Percentiles rank a stretch among this genome's conserved stretches.
phyloP scores from a whole-genome alignment of 1,140 invertebrate species.

The Aphaenogaster ashmeadi region DNA sequence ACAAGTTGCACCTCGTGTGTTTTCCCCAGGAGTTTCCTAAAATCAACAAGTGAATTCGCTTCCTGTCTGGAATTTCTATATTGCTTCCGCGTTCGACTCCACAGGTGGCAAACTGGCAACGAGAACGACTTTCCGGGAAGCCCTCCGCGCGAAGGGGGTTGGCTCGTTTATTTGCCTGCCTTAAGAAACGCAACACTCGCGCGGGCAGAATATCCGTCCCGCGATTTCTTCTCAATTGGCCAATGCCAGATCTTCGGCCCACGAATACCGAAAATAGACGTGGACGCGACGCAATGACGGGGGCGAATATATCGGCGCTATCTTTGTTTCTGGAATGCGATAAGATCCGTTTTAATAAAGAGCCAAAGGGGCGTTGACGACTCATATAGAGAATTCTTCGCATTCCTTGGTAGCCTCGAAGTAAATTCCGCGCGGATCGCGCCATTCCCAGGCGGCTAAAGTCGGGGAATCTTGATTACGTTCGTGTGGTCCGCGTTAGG shows the following conservation, averaged over 20 bases:
- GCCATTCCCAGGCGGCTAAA: conserved; percentile 27
- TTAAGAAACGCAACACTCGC: background rate
- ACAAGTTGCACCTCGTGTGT: conserved; percentile 81
- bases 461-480: conserved; percentile 50
- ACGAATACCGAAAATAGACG: conserved; percentile 36
- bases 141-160: background rate
- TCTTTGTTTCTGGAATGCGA: conserved; percentile 72
- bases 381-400: conserved; percentile 85
- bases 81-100: conserved; percentile 80
- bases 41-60: conserved; percentile 84
- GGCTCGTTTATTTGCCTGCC: conserved; percentile 11
- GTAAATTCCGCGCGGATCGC: conserved; percentile 76
- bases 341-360: conserved; percentile 85
- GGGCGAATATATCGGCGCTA: background rate
- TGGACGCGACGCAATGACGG: conserved; percentile 34
- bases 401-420: conserved; percentile 76
- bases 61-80: conserved; percentile 83
- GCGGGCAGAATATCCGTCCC: background rate
- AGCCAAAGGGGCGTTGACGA: conserved; percentile 68
- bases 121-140: conserved; percentile 57
- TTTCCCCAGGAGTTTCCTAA: conserved; percentile 80
- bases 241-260: background rate
- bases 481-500: conserved; percentile 16
- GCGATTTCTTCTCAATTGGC: background rate
- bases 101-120: conserved; percentile 82